These are phyloP conservation scores for Zoanthus sansibaricus DNA, from an alignment of 92 coral and sea anemone genomes.

Conservation along the genomic window DNA sequence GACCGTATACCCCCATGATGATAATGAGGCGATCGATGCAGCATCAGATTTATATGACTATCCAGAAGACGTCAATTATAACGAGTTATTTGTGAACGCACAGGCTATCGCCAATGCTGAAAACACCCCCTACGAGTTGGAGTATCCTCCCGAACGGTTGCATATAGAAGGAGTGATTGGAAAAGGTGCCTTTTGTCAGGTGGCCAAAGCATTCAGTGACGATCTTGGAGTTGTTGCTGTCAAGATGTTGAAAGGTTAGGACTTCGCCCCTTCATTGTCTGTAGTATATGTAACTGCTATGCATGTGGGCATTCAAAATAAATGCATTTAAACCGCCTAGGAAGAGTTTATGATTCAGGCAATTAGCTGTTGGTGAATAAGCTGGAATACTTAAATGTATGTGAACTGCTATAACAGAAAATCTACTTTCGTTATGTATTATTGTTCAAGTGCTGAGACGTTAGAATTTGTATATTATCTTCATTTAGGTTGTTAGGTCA, in stretches of 20 bases:
- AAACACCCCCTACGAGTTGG: constrained; percentile 59
- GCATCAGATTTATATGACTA: background rate
- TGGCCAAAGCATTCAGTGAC: constrained; percentile 72
- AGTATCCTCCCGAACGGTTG: constrained; percentile 66
- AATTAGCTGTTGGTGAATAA: too few species aligned
- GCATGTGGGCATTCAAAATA: too few species aligned
- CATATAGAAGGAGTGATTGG: constrained; percentile 70
- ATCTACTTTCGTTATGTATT: too few species aligned
- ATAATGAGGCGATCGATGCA: constrained; percentile 12
- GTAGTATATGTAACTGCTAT: too few species aligned
- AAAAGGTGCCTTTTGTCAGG: constrained; percentile 86
- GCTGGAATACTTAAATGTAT: too few species aligned
- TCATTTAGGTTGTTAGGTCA: too few species aligned
- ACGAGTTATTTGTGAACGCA: constrained; percentile 18
- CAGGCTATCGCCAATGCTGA: background rate
- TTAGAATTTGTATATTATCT: too few species aligned
- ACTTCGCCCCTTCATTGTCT: background rate
- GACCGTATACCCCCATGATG: constrained; percentile 28
- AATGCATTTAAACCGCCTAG: too few species aligned
- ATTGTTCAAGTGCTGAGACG: too few species aligned
- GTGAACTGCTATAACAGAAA: too few species aligned
- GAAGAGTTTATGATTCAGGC: too few species aligned
- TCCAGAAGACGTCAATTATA: constrained; percentile 20
- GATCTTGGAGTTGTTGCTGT: constrained; percentile 86
- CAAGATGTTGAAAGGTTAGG: constrained; percentile 74